Evolutionary conservation across 30 jellyfish, hydroid and myxozoan genomes (phyloP), one percentile per base, ranked within the genome.

Genomic region (Phacellophora camtschatica): DNA sequence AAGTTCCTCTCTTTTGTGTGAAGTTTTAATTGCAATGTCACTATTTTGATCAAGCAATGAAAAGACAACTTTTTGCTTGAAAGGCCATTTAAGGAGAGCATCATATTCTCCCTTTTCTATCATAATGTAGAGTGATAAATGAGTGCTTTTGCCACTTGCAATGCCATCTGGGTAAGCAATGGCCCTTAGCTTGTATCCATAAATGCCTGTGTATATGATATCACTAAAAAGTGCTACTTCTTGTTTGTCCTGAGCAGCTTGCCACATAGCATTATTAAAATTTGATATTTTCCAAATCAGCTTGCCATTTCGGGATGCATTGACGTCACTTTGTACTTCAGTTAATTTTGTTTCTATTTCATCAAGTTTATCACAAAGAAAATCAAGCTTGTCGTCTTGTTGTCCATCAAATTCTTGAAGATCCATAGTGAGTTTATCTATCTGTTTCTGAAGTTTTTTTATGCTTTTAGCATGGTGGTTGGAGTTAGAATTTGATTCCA

Each of bases 71-170:
- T 63, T 80, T 53, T 88, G 97, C 71, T 62, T 71, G 63, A 88
- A 88, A 3, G 97, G 97, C 97, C 97, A 88, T 19, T 51, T 62
- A 34, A 88, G 45, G 12, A 88, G 49, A 1, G 90, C 86, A 66
- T 88, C 97, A 48, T 10, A 80, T 23, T 80, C 97, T 3, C 95
- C 88, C 51, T 72, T 33, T 20, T 81, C 95, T 1, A 88, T 51
- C 66, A 75, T 51, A 4, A 88, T 50, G 34, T 88, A 88, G 29
- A 88, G 63, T 23, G 97, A 88, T 27, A 88, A 50, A 65, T 57
- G 87, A 6, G 94, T 78, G 20, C 75, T 86, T 48, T 64, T 66
- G 11, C 97, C 97, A 62, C 94, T 78, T 34, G 95, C 94, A 18
- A 73, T 65, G 29, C 97, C 97, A 48, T 79, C 49, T 2, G 85